phyloP scores from a whole-genome alignment of 53 echinoderm and acorn worm species.

The Mesocentrotus franciscanus region DNA sequence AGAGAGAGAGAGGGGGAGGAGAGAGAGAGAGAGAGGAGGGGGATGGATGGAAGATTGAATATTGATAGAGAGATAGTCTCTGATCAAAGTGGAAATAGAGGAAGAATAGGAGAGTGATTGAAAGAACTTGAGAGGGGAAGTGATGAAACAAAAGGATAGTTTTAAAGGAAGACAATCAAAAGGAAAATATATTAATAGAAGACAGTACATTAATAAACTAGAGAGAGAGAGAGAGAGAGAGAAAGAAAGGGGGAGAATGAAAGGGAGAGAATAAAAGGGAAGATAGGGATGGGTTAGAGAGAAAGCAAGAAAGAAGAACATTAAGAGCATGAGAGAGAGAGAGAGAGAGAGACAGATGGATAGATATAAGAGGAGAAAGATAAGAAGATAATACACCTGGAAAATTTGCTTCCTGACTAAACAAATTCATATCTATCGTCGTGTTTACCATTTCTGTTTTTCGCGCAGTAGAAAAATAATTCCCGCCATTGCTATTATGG shows the following conservation, averaged over 20 bases:
- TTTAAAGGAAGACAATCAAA: no score
- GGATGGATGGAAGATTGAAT: not conserved
- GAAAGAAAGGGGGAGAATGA: no score
- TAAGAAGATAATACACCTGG: not conserved
- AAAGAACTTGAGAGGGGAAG: no score
- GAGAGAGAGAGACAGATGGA: not conserved
- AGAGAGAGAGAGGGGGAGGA: constrained; percentile 2
- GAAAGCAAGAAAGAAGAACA: not conserved
- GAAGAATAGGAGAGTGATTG: no score
- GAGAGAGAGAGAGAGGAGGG: not conserved
- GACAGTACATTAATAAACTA: not conserved
- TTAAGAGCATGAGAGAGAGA: not conserved
- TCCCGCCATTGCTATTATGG: not conserved
- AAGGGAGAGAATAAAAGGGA: not conserved
- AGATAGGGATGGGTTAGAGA: not conserved
- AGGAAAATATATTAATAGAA: no score
- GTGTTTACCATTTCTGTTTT: not conserved
- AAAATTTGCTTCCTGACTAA: not conserved
- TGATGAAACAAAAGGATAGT: no score
- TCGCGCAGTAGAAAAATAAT: not conserved
- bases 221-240: not conserved
- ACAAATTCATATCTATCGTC: not conserved
- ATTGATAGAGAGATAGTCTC: not conserved
- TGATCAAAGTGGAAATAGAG: not conserved
- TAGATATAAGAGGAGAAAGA: not conserved